Percentiles rank a stretch among this genome's conserved stretches.
phyloP scores from a whole-genome alignment of 2,888 invertebrate species.

The Pterobdella sp. region DNA sequence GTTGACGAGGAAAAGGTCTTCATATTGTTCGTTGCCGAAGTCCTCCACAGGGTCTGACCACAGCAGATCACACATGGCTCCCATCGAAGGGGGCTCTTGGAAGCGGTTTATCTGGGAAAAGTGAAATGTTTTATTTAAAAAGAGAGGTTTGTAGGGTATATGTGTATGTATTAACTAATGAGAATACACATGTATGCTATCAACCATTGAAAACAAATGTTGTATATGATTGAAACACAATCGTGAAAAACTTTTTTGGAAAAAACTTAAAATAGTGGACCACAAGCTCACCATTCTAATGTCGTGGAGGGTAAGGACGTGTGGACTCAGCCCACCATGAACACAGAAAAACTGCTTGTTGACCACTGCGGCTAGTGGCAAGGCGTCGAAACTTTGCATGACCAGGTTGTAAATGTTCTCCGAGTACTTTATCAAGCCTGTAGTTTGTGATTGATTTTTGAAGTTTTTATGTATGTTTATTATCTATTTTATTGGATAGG shows the following conservation, averaged over 20 bases:
- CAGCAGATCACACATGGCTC: slow-evolving; percentile 31
- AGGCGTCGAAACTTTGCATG: slow-evolving; percentile 28
- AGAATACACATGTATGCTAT: too few relatives aligned
- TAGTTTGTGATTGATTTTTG: neutral
- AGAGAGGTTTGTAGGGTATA: neutral
- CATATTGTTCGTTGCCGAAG: slow-evolving; percentile 25
- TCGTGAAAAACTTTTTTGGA: too few relatives aligned
- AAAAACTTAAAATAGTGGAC: too few relatives aligned
- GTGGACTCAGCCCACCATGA: slow-evolving; percentile 31
- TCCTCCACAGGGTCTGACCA: slow-evolving; percentile 31
- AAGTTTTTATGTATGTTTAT: neutral
- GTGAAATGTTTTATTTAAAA: neutral
- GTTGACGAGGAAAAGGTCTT: slow-evolving; percentile 27
- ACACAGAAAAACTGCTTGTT: slow-evolving; percentile 32
- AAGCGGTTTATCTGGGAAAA: slow-evolving; percentile 28
- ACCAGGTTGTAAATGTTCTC: slow-evolving; percentile 23
- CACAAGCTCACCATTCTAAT: slow-evolving; percentile 21
- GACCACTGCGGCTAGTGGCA: slow-evolving; percentile 30
- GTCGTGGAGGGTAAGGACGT: slow-evolving; percentile 24
- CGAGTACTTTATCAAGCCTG: slow-evolving; percentile 29
- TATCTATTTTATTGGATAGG: neutral
- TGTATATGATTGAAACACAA: too few relatives aligned
- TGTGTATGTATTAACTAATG: too few relatives aligned
- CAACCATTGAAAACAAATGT: too few relatives aligned
- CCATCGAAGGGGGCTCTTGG: slow-evolving; percentile 28